Base-by-base conservation (phyloP, 2,888 invertebrate genomes). In the Pollenia labialis region DNA sequence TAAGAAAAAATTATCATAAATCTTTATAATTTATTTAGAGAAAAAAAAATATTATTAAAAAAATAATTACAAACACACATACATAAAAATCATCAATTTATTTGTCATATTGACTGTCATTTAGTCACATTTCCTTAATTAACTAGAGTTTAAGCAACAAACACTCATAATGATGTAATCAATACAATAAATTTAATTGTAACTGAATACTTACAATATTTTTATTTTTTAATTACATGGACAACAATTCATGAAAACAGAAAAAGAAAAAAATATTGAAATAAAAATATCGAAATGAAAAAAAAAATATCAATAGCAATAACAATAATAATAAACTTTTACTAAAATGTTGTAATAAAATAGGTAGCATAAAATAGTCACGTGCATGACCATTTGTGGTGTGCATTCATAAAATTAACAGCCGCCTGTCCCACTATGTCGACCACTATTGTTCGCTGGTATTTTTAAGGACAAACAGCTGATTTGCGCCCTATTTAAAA, bases 151-250 rank as follows among this genome's bases (percentile, higher is more conserved):
- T 56, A 46, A 16, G 16, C 48, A 56, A 46, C 62, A 32, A 66
- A 50, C 10, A 32, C 12, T 52, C 12, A 58, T 48, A 77, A 68
- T 68, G 66, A 56, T 56, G 66, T 56, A 56, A 77, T 77, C 69
- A 50, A 54, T 62, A 62, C 50, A 69, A 68, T 60, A 69, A 71
- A 71, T 58, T 79, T 40, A 40, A 74, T 64, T 72, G 79, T 71
- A 76, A 76, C 50, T 46, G 46, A 71, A 82, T 69, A 48, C 32
- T 54, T 68, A 64, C 48, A 58, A 54, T 52, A 56, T 14, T 58
- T 18, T 64, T 62, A 68, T n/a, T 75, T 66, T 72, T 81, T 81
- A 81, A 72, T 81, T 81, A 32, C 6, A 56, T 56, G 44, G 10
- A 54, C 14, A 58, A 48, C 12, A 58, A 72, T 12, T 48, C 42